Evolutionary conservation across 2,113 vertebrate species (phyloP).

Genomic region (Antechinus flavipes): DNA sequence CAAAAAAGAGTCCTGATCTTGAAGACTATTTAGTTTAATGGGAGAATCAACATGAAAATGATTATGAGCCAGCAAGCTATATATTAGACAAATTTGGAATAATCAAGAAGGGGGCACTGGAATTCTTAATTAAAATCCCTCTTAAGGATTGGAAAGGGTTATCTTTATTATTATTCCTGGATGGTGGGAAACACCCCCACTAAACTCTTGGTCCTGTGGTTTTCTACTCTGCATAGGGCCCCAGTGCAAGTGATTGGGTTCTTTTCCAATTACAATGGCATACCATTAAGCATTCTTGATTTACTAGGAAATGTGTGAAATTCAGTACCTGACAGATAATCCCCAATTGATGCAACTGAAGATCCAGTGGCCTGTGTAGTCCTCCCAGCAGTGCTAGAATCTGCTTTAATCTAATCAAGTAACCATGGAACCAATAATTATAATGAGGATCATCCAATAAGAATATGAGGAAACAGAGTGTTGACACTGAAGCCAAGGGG

Average conservation of each 20-base stretch:
- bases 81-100: neutral
- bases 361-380: neutral
- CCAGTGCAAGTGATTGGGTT: neutral
- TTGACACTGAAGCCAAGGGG: neutral
- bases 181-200: neutral
- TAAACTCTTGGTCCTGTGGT: neutral
- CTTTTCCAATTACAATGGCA: neutral
- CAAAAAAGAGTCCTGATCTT: neutral
- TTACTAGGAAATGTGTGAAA: neutral
- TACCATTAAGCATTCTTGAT: neutral
- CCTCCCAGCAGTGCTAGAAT: neutral
- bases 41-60: neutral
- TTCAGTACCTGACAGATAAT: neutral
- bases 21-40: neutral
- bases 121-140: neutral
- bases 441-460: neutral
- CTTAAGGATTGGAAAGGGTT: neutral
- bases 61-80: neutral
- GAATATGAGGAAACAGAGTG: neutral
- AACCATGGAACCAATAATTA: neutral
- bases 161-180: neutral
- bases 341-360: neutral
- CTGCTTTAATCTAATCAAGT: neutral
- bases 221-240: neutral
- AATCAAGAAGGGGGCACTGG: neutral